Base-by-base conservation (phyloP, 2,113 vertebrate species). In the Callocephalon fimbriatum region DNA sequence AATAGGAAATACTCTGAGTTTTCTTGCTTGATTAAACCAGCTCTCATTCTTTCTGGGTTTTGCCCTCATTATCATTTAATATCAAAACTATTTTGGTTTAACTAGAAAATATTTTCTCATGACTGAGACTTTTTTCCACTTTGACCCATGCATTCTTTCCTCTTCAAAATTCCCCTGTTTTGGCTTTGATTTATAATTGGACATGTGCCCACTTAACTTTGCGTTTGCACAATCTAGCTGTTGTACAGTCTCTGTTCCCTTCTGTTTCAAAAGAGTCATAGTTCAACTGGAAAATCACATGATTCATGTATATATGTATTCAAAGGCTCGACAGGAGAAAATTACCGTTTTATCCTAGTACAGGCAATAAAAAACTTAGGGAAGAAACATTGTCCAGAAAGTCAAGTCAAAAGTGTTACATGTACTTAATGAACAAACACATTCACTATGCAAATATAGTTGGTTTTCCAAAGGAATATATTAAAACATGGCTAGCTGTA, bases 131-230 rank as follows among this genome's bases (percentile, higher is more conserved):
- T 88, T 89, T 95, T 91, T 97, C 92, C 91, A 95, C 91, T 90
- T 92, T 95, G 93, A 97, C 94, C 96, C 96, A 56, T 71, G 80
- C 84, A 96, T 97, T 96, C 91, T 96, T 97, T 97, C 95, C 94
- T 97, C 95, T 95, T 94, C 86, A 97, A 96, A 97, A 97, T 97
- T 94, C 86, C 85, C 44, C 95, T 90, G 63, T 88, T 96, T 93
- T 93, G 95, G 82, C 94, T 96, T 96, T 94, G 89, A 94, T 96
- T 94, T 97, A 82, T 72, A 88, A 42, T 35, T 97, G 88, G 95
- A 97, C 77, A 50, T 63, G 32, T 92, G 88, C 95, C 88, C 91
- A 96, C 70, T 75, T 95, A 79, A 80, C 75, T 92, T 94, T 61
- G 61, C 3, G 2, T 96, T 97, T 96, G 68, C 86, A 93, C 88